phyloP scores from a whole-genome alignment of 35 echinoderm and acorn worm genomes.

The Ophioderma brevispina region DNA sequence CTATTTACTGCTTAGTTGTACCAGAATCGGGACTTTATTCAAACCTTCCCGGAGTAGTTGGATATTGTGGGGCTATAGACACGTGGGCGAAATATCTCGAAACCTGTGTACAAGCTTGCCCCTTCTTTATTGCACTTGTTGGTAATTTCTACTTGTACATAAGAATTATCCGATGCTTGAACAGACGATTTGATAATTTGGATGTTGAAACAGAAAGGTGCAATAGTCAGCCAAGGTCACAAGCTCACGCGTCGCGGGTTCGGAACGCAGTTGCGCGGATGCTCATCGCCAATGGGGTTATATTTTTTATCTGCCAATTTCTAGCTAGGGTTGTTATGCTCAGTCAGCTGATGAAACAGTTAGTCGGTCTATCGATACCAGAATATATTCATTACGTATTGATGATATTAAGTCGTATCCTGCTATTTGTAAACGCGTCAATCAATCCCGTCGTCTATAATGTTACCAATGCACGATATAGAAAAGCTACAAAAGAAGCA shows the following conservation, averaged over 20 bases:
- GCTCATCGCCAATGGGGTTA: not conserved
- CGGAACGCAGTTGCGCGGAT: not conserved
- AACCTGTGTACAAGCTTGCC: not conserved
- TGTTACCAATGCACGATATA: not conserved
- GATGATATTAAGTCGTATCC: not conserved
- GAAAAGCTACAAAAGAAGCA: not conserved
- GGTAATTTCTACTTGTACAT: not conserved
- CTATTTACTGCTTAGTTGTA: not conserved
- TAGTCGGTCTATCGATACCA: not conserved
- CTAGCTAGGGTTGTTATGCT: not conserved
- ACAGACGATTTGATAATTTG: not conserved
- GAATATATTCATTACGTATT: not conserved
- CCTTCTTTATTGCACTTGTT: not conserved
- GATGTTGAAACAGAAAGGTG: not conserved
- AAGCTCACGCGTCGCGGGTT: not conserved
- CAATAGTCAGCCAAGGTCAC: not conserved
- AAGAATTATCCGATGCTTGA: not conserved
- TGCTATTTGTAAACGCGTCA: not conserved
- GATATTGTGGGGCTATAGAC: not conserved
- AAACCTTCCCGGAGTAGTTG: not conserved
- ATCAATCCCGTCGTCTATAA: not conserved
- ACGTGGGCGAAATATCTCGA: not conserved
- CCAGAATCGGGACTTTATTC: not conserved
- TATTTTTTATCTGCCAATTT: not conserved
- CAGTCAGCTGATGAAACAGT: not conserved